These are phyloP conservation scores for Cotesia congregata DNA, from an alignment of 2,888 invertebrate species.

Conservation along the genomic window DNA sequence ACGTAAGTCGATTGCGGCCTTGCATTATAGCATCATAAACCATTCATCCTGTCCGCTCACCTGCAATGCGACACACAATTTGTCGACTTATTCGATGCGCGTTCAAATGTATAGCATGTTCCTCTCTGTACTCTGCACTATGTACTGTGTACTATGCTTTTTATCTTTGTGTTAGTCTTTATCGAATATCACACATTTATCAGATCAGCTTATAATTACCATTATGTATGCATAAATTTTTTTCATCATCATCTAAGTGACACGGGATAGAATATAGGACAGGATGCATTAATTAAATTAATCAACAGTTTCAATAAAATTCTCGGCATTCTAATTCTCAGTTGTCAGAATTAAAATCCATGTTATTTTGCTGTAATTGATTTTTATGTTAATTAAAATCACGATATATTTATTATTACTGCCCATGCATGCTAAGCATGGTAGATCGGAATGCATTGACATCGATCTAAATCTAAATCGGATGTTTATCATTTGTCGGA, in stretches of 20 bases:
- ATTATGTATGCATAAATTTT: not conserved
- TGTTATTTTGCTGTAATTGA: not conserved
- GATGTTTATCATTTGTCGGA: not conserved
- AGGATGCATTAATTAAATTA: conserved; percentile 5
- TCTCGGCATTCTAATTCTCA: not conserved
- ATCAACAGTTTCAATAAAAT: conserved; percentile 6
- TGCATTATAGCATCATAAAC: conserved; percentile 66
- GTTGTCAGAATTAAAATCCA: not conserved
- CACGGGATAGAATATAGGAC: not conserved
- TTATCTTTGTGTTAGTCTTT: not conserved
- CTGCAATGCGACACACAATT: conserved; percentile 64
- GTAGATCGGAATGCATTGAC: not conserved
- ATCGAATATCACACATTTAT: not conserved
- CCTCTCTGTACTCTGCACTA: not conserved
- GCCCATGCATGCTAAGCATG: no score
- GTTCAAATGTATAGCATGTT: conserved; percentile 36
- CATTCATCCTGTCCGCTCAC: conserved; percentile 67
- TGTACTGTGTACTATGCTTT: conserved; percentile 13
- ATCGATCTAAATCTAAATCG: not conserved
- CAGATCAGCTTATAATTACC: not conserved
- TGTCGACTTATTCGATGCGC: conserved; percentile 51
- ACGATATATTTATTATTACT: not conserved
- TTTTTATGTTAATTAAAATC: not conserved
- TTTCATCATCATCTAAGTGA: not conserved
- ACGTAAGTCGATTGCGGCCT: conserved; percentile 64